Percentiles rank a stretch among this genome's conserved stretches.
Conservation (phyloP, 1,140 invertebrate species). For the Zaprionus nigranus region DNA sequence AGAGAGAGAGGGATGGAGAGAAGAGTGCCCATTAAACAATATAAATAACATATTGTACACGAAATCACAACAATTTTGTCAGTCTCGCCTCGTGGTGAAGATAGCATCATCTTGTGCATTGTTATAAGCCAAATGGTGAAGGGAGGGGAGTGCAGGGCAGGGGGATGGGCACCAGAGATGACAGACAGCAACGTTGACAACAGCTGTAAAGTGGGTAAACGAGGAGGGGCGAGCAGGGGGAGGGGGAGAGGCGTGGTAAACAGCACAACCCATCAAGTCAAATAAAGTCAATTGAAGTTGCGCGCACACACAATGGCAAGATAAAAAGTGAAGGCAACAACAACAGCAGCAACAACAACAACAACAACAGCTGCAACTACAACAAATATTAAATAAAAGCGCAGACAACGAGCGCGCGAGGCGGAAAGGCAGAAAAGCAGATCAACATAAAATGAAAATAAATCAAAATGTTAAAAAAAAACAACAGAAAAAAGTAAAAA, state of each 20-base stretch:
- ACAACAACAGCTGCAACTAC: not conserved
- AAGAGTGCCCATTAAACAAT: slow-evolving; percentile 70
- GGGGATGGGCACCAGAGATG: slow-evolving; percentile 8
- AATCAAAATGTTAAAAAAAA: slow-evolving; percentile 63
- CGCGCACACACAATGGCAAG: slow-evolving; percentile 41
- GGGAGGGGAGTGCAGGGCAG: not conserved
- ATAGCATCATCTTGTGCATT: slow-evolving; percentile 58
- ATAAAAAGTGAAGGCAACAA: slow-evolving; percentile 32
- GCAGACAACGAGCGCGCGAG: slow-evolving; percentile 48
- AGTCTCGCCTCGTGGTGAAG: slow-evolving; percentile 46
- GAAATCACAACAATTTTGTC: slow-evolving; percentile 69
- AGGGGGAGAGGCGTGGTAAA: slow-evolving; percentile 3
- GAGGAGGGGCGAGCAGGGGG: not conserved
- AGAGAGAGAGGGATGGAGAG: too few species aligned
- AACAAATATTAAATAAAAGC: slow-evolving; percentile 70
- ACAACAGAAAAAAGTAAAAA: not conserved
- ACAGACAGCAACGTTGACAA: slow-evolving; percentile 45
- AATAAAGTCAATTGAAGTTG: slow-evolving; percentile 78
- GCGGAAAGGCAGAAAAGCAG: slow-evolving; percentile 61
- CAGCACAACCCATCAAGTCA: slow-evolving; percentile 57
- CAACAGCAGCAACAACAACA: not conserved
- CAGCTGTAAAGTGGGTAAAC: slow-evolving; percentile 3
- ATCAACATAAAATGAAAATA: slow-evolving; percentile 83
- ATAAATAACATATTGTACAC: slow-evolving; percentile 75
- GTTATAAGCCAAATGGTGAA: slow-evolving; percentile 25